Evolutionary conservation across 1,140 invertebrate species (phyloP).

Genomic region (Drosophila serrata): DNA sequence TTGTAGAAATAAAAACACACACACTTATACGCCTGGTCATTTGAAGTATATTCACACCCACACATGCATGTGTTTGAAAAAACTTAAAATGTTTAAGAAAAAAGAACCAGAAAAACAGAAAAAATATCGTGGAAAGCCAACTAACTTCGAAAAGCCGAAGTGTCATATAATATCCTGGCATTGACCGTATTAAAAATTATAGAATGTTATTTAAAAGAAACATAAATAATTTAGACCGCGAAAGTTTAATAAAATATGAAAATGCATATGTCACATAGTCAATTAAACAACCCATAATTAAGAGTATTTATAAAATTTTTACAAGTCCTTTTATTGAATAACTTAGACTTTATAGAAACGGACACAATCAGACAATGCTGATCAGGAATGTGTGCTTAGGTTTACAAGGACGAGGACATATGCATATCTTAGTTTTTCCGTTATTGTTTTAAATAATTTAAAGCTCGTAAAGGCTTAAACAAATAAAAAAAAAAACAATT

Average conservation of each 20-base stretch:
- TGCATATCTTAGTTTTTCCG: background rate
- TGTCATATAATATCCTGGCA: slow-evolving; percentile 1
- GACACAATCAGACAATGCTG: background rate
- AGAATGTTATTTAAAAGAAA: background rate
- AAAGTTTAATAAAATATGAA: background rate
- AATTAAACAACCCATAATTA: background rate
- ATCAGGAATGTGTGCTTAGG: too few relatives aligned
- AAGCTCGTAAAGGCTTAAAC: background rate
- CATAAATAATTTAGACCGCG: background rate
- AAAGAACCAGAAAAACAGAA: slow-evolving; percentile 8
- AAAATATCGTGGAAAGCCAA: slow-evolving; percentile 8
- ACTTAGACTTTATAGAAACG: background rate
- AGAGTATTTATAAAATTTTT: background rate
- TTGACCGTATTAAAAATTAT: background rate
- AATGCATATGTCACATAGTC: background rate
- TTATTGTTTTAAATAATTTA: background rate
- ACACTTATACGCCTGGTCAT: slow-evolving; percentile 38
- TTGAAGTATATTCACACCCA: slow-evolving; percentile 34
- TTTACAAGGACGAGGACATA: background rate
- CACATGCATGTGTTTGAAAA: slow-evolving; percentile 19
- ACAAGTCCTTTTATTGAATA: background rate
- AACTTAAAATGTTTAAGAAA: background rate
- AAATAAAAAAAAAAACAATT: slow-evolving; percentile 2
- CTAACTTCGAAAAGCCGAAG: slow-evolving; percentile 10
- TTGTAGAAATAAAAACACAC: slow-evolving; percentile 55